Percentiles rank a stretch among this genome's conserved stretches.
Conservation (phyloP, 1,140 invertebrate genomes). For the Trinorchestia longiramus region DNA sequence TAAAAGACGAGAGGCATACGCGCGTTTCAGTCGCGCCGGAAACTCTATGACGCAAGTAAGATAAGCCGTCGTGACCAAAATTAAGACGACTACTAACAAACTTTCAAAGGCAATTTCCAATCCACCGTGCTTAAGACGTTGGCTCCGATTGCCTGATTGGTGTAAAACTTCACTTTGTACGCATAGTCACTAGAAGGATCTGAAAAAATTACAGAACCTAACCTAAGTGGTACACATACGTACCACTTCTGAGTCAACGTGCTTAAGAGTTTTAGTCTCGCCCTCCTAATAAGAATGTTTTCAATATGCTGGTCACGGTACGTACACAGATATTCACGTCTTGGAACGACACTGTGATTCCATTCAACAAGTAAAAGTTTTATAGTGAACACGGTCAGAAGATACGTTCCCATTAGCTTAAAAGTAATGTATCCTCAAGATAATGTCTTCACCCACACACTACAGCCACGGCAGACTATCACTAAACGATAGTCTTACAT, state of each 20-base stretch:
- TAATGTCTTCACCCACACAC: not conserved
- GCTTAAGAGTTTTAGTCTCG: not conserved
- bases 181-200: too few species aligned
- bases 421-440: not conserved
- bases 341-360: not conserved
- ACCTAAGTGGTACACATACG: too few species aligned
- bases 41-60: constrained; percentile 17
- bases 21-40: constrained; percentile 5
- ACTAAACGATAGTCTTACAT: not conserved
- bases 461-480: not conserved
- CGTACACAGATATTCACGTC: not conserved
- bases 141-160: too few species aligned
- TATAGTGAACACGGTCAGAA: not conserved
- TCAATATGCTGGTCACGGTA: not conserved
- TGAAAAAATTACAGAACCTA: too few species aligned
- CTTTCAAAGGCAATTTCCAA: not conserved
- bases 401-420: not conserved
- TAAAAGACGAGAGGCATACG: not conserved
- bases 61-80: constrained; percentile 29
- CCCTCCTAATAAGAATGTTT: not conserved
- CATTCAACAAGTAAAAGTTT: not conserved
- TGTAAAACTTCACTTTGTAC: too few species aligned
- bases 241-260: too few species aligned
- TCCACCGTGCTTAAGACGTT: too few species aligned
- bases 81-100: not conserved